Percentiles rank a stretch among this genome's conserved stretches.
These are phyloP conservation scores for Listronotus bonariensis DNA, from an alignment of 1,140 invertebrate genomes.

Conservation along the genomic window DNA sequence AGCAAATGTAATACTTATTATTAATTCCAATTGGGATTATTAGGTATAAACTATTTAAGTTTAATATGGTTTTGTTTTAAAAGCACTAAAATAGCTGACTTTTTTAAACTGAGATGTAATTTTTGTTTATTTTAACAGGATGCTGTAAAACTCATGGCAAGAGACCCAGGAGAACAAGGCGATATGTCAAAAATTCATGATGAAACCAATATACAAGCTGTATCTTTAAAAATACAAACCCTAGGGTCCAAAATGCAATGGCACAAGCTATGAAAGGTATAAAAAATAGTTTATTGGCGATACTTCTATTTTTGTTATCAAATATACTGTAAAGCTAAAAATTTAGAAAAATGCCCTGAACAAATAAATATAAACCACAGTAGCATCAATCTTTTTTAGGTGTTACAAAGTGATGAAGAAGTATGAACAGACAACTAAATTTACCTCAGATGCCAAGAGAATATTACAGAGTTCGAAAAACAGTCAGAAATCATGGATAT, in stretches of 20 bases:
- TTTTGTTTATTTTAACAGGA: conserved; percentile 69
- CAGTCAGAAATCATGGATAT: conserved; percentile 99
- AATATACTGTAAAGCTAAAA: too few species aligned
- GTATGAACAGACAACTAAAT: conserved; percentile 98
- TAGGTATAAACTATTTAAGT: too few species aligned
- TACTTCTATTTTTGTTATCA: too few species aligned
- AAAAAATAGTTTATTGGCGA: too few species aligned
- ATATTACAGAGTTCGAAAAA: conserved; percentile 99
- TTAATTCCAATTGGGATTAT: too few species aligned
- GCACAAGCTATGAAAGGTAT: conserved; percentile 95
- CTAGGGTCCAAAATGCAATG: conserved; percentile 99
- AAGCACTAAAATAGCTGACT: too few species aligned
- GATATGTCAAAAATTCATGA: conserved; percentile 97
- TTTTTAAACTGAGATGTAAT: not conserved
- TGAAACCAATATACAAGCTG: conserved; percentile 99
- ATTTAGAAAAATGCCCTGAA: too few species aligned
- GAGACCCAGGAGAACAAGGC: conserved; percentile 93
- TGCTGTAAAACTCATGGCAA: conserved; percentile 99
- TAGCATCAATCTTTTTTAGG: conserved; percentile 56
- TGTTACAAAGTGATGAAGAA: conserved; percentile 98
- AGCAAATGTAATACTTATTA: too few species aligned
- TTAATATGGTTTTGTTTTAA: too few species aligned
- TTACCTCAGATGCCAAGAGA: conserved; percentile 98
- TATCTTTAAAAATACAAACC: conserved; percentile 98
- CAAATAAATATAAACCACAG: too few species aligned